Conservation (phyloP, 1,140 invertebrate genomes). For the Euglossa dilemma region DNA sequence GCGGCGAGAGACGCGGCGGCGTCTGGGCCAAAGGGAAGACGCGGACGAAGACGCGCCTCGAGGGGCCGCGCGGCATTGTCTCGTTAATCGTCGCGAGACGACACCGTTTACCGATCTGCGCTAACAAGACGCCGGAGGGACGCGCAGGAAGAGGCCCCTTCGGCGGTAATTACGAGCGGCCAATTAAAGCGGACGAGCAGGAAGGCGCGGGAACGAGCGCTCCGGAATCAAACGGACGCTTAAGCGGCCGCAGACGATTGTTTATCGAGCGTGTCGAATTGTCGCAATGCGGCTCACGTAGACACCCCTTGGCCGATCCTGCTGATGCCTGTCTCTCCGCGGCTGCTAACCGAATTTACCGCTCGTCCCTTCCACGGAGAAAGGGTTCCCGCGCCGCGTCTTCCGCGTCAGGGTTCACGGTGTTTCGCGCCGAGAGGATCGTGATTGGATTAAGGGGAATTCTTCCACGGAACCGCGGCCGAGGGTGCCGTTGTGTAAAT, state of each 20-base stretch:
- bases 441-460: too few species aligned
- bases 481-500: too few species aligned
- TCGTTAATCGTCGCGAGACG: constrained; percentile 63
- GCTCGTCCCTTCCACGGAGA: neutral
- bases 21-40: constrained; percentile 41
- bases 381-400: neutral
- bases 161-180: constrained; percentile 61
- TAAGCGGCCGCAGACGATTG: constrained; percentile 47
- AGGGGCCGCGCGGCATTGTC: constrained; percentile 49
- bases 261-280: constrained; percentile 54
- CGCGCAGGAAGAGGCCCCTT: constrained; percentile 25
- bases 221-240: constrained; percentile 52
- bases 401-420: too few species aligned
- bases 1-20: constrained; percentile 22
- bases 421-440: too few species aligned
- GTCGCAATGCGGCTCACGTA: constrained; percentile 52
- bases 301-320: neutral
- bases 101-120: constrained; percentile 62
- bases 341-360: constrained; percentile 7
- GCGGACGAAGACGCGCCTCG: constrained; percentile 51
- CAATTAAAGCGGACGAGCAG: constrained; percentile 69
- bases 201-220: constrained; percentile 44
- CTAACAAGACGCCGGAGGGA: constrained; percentile 45
- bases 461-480: too few species aligned
- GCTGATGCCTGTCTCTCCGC: neutral